Conservation (phyloP, 2,113 vertebrate genomes). For the Bubo scandiacus region DNA sequence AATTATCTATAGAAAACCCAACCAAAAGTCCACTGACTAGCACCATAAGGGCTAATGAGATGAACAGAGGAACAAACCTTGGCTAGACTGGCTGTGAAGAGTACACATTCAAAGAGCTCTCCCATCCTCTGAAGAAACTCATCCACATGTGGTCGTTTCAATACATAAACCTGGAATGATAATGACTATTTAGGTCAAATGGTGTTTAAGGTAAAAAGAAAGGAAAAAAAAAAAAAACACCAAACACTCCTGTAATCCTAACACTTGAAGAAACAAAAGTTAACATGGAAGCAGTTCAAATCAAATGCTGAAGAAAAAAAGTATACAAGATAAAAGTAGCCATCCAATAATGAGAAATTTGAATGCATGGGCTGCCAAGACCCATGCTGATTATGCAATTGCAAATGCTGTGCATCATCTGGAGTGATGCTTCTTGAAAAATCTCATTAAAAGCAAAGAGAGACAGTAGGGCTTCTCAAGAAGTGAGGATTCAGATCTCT, state of each 20-base stretch:
- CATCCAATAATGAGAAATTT: not conserved
- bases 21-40: slow-evolving; percentile 1
- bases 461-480: not conserved
- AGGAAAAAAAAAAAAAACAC: not conserved
- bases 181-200: not conserved
- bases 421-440: not conserved
- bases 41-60: not conserved
- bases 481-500: not conserved
- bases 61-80: slow-evolving; percentile 79
- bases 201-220: not conserved
- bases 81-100: slow-evolving; percentile 96
- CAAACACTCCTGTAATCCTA: not conserved
- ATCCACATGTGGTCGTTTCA: slow-evolving; percentile 95
- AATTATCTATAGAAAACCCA: slow-evolving; percentile 38
- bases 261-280: not conserved
- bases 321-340: not conserved
- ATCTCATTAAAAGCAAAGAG: not conserved
- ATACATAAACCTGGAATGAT: slow-evolving; percentile 88
- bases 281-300: not conserved
- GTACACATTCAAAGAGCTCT: slow-evolving; percentile 94
- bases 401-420: not conserved
- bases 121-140: slow-evolving; percentile 98
- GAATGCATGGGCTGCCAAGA: not conserved
- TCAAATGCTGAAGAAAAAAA: not conserved
- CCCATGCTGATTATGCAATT: not conserved